phyloP scores from a whole-genome alignment of 2,797 vertebrate species.

The Pangasius sanitwongsei region DNA sequence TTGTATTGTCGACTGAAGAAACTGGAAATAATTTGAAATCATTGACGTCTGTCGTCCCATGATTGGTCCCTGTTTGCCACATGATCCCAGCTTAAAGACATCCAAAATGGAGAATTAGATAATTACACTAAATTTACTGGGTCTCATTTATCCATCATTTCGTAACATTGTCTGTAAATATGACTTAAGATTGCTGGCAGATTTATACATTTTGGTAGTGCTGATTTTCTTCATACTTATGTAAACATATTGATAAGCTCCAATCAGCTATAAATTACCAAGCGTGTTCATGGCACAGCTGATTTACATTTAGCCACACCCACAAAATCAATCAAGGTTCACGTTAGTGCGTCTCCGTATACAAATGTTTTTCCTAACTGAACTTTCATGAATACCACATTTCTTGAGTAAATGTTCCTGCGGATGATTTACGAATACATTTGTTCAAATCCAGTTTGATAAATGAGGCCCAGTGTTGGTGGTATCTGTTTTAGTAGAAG shows the following conservation, averaged over 20 bases:
- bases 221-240: background rate
- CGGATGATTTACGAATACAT: no score
- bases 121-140: background rate
- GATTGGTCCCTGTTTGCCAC: background rate
- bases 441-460: no score
- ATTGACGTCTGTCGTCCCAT: background rate
- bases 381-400: no score
- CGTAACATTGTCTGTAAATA: no score
- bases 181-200: background rate
- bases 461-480: no score
- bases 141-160: no score
- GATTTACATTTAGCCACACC: background rate
- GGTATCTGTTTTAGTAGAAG: no score
- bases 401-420: no score
- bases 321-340: background rate
- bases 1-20: background rate
- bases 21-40: no score
- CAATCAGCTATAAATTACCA: background rate
- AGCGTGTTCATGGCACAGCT: background rate
- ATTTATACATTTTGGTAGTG: background rate
- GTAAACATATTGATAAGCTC: background rate
- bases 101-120: background rate
- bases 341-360: no score
- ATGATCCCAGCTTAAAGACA: background rate
- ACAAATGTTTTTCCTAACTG: no score